Evolutionary conservation across 1,140 invertebrate genomes (phyloP).

Genomic region (Littorina saxatilis): DNA sequence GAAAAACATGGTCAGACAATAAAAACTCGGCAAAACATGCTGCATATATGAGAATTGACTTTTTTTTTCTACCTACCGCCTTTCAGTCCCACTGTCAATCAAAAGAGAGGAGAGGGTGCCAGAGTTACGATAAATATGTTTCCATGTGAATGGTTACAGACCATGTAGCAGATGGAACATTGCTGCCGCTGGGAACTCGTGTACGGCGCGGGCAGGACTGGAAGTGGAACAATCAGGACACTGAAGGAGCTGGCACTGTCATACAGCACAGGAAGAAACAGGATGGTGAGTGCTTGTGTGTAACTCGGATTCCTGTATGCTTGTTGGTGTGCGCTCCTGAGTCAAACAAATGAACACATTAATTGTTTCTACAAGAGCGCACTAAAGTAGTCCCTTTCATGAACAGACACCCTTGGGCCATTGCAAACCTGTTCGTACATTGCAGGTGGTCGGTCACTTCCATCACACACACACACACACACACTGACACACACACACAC

Average conservation of each 20-base stretch:
- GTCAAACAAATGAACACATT: too few relatives aligned
- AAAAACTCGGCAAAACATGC: too few relatives aligned
- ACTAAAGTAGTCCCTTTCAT: too few relatives aligned
- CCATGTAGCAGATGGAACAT: neutral
- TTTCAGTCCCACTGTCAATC: neutral
- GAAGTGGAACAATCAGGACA: slow-evolving; percentile 52
- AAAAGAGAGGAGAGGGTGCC: neutral
- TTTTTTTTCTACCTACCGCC: too few relatives aligned
- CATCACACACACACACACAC: neutral
- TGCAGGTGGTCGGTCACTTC: too few relatives aligned
- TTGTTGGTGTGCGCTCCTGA: too few relatives aligned
- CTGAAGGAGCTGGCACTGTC: slow-evolving; percentile 51
- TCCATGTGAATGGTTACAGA: slow-evolving; percentile 3
- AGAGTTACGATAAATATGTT: neutral
- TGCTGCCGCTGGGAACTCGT: slow-evolving; percentile 50
- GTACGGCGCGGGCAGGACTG: slow-evolving; percentile 53
- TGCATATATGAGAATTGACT: too few relatives aligned
- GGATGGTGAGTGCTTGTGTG: slow-evolving; percentile 1
- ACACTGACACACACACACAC: neutral
- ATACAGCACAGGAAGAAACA: slow-evolving; percentile 40
- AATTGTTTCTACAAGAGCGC: too few relatives aligned
- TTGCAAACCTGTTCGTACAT: too few relatives aligned
- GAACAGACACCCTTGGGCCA: too few relatives aligned
- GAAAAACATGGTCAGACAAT: too few relatives aligned
- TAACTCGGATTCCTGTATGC: too few relatives aligned